These are phyloP conservation scores for Xerus inauris DNA, from an alignment of 2,113 vertebrate species.

Conservation along the genomic window DNA sequence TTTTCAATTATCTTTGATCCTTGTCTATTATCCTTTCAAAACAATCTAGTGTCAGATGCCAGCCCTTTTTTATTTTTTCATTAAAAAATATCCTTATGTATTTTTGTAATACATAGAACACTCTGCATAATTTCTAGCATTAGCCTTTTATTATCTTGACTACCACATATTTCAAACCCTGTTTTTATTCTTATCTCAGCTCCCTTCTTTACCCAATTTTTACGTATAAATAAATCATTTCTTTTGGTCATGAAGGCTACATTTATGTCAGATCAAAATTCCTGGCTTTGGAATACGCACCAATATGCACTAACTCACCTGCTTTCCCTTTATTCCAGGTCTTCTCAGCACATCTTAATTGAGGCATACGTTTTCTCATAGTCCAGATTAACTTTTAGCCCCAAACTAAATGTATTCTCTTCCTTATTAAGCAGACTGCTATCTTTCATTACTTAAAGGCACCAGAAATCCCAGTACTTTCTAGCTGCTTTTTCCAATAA, in stretches of 20 bases:
- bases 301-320: slow-evolving; percentile 27
- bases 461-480: slow-evolving; percentile 33
- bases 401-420: not conserved
- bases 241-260: slow-evolving; percentile 14
- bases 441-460: slow-evolving; percentile 14
- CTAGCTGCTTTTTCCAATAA: slow-evolving; percentile 5
- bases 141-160: slow-evolving; percentile 58
- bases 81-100: slow-evolving; percentile 33
- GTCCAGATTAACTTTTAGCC: slow-evolving; percentile 13
- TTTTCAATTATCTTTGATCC: not conserved
- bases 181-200: not conserved
- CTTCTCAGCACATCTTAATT: not conserved
- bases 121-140: slow-evolving; percentile 31
- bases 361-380: slow-evolving; percentile 31
- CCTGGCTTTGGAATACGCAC: not conserved
- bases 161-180: slow-evolving; percentile 1
- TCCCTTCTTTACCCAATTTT: not conserved
- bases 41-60: slow-evolving; percentile 10
- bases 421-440: not conserved
- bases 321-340: slow-evolving; percentile 33
- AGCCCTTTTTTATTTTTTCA: slow-evolving; percentile 4
- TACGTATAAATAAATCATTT: not conserved
- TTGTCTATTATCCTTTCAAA: slow-evolving; percentile 27
- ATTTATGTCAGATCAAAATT: not conserved
- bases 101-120: slow-evolving; percentile 37